A percentile compares a stretch with the other conserved stretches of the same genome.
These are phyloP conservation scores for Notolepis coatsorum DNA, from an alignment of 2,797 vertebrate genomes.

Conservation along the genomic window DNA sequence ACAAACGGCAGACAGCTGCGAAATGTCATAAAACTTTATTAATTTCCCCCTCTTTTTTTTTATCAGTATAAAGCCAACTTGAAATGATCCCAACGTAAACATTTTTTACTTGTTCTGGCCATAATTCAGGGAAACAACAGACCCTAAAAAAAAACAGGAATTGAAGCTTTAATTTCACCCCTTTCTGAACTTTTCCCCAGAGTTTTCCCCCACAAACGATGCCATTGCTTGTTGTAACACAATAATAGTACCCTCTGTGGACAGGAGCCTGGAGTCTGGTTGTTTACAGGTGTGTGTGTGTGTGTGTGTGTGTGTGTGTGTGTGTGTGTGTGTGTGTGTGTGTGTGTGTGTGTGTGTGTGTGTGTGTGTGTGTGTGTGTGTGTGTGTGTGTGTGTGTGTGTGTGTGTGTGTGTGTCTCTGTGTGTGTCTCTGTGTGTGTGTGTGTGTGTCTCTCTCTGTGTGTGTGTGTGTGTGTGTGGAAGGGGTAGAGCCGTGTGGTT, in stretches of 20 bases:
- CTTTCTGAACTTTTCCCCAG: no score
- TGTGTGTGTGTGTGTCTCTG: background rate
- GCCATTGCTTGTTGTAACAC: conserved; percentile 2
- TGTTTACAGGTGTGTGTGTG: conserved; percentile 43
- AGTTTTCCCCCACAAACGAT: background rate
- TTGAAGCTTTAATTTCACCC: background rate
- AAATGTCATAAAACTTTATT: conserved; percentile 35
- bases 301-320: conserved; percentile 41
- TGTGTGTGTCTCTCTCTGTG: background rate
- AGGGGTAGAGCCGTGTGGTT: conserved; percentile 81
- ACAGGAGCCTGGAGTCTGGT: conserved; percentile 29
- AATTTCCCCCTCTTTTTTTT: no score
- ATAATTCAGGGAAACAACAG: background rate
- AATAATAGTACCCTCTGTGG: background rate
- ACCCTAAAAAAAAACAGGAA: background rate
- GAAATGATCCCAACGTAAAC: background rate
- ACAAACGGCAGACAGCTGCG: background rate
- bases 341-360: conserved; percentile 15
- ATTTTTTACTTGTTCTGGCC: background rate
- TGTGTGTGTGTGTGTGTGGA: conserved; percentile 6
- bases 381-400: background rate
- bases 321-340: conserved; percentile 13
- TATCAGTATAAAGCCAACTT: background rate
- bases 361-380: conserved; percentile 24
- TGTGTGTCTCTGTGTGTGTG: background rate